These are phyloP conservation scores for Leptoteleia sp. DNA, from an alignment of 1,140 invertebrate genomes.

Conservation along the genomic window DNA sequence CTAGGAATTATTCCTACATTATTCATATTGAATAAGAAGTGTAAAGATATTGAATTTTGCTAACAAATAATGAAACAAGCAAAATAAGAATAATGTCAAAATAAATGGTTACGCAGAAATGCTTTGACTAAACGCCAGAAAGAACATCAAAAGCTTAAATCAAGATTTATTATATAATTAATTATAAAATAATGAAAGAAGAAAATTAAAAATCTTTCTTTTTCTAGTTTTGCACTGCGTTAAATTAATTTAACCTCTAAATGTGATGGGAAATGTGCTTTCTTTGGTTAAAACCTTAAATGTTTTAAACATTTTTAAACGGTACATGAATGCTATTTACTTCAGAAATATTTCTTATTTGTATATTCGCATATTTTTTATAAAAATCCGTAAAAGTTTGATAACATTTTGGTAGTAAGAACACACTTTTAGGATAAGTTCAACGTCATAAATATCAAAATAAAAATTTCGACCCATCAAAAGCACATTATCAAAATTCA, in stretches of 20 bases:
- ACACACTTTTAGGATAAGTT: too few relatives aligned
- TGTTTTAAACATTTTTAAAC: background rate
- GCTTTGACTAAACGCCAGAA: background rate
- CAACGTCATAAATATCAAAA: too few relatives aligned
- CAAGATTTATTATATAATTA: too few relatives aligned
- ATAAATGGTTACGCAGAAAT: background rate
- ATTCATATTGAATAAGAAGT: constrained; percentile 7
- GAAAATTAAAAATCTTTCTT: too few relatives aligned
- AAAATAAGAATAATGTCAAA: background rate
- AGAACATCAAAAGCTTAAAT: background rate
- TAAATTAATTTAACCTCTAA: background rate
- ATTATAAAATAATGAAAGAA: too few relatives aligned
- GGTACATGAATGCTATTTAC: background rate
- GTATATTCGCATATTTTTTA: background rate
- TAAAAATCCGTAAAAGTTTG: background rate
- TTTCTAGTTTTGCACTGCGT: too few relatives aligned
- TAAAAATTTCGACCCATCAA: background rate
- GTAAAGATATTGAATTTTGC: constrained; percentile 16
- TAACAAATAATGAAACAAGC: too few relatives aligned
- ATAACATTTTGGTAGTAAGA: too few relatives aligned
- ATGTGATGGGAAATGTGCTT: constrained; percentile 8
- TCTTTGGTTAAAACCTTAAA: background rate
- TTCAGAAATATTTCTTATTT: background rate
- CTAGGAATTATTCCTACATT: constrained; percentile 11
- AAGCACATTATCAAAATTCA: constrained; percentile 8